Evolutionary conservation across 2,797 vertebrate genomes (phyloP).

Genomic region (Hyperoplus lanceolatus): DNA sequence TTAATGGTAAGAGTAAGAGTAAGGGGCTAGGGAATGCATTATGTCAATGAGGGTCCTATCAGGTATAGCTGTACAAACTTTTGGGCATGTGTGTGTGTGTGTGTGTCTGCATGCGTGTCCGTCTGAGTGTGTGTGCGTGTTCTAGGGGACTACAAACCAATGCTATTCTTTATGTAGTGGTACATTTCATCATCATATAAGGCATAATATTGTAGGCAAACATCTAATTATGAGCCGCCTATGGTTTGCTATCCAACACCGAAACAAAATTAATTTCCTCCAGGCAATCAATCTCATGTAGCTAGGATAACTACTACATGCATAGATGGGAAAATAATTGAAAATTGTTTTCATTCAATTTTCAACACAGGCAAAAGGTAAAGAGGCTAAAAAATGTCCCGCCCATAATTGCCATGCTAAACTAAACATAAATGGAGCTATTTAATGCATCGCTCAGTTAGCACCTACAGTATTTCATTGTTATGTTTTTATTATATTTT

Average conservation of each 20-base stretch:
- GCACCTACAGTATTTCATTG: not conserved
- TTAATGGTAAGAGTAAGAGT: too few relatives aligned
- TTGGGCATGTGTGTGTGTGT: too few relatives aligned
- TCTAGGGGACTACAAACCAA: not conserved
- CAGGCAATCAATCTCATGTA: not conserved
- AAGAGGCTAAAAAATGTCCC: not conserved
- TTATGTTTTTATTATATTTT: conserved; percentile 1
- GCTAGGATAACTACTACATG: not conserved
- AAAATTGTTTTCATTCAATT: too few relatives aligned
- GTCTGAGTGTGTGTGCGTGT: not conserved
- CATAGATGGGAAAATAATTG: too few relatives aligned
- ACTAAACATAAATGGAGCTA: not conserved
- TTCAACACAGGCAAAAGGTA: too few relatives aligned
- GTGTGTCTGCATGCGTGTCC: too few relatives aligned
- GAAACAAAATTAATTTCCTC: not conserved
- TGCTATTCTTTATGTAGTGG: not conserved
- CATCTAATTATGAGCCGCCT: conserved; percentile 27
- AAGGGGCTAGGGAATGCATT: too few relatives aligned
- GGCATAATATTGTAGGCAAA: conserved; percentile 11
- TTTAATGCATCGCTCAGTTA: too few relatives aligned
- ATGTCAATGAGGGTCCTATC: too few relatives aligned
- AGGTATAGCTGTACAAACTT: too few relatives aligned
- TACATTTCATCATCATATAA: conserved; percentile 28
- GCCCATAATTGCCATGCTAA: not conserved
- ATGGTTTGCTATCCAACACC: not conserved